Evolutionary conservation across 1,140 invertebrate genomes (phyloP).

Genomic region (Potamilus streckersoni): DNA sequence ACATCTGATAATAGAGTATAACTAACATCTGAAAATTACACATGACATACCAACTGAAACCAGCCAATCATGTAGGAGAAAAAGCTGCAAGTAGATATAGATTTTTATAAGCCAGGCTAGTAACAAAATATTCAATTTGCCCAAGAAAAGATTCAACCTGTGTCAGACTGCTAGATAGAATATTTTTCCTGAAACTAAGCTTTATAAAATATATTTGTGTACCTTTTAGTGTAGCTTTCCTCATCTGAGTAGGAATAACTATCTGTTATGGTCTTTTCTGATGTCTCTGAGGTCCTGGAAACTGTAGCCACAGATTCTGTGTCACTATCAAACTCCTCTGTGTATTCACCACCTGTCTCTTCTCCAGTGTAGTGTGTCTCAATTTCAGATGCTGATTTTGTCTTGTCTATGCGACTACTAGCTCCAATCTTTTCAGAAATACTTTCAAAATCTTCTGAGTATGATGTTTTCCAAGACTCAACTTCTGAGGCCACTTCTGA

Average conservation of each 20-base stretch:
- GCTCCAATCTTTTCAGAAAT: slow-evolving; percentile 43
- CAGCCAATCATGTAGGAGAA: too few species aligned
- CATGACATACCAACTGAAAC: too few species aligned
- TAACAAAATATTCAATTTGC: neutral
- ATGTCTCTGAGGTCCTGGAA: neutral
- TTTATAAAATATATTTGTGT: too few species aligned
- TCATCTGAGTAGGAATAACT: slow-evolving; percentile 29
- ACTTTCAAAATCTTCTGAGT: slow-evolving; percentile 49
- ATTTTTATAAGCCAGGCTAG: neutral
- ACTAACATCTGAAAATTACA: too few species aligned
- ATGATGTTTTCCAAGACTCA: slow-evolving; percentile 16
- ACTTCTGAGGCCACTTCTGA: slow-evolving; percentile 30
- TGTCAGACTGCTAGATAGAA: neutral
- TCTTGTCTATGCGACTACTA: slow-evolving; percentile 15
- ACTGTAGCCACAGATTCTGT: slow-evolving; percentile 3
- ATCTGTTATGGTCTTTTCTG: slow-evolving; percentile 20
- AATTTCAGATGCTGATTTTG: slow-evolving; percentile 26
- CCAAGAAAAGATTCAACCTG: neutral
- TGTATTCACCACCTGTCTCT: slow-evolving; percentile 34
- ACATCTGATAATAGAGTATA: too few species aligned
- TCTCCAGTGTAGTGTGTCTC: slow-evolving; percentile 36
- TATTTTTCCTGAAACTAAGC: too few species aligned
- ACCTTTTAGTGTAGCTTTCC: slow-evolving; percentile 32
- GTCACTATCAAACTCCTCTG: slow-evolving; percentile 36
- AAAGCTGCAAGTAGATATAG: too few species aligned